Evolutionary conservation across 1,140 invertebrate species (phyloP), one percentile per base, ranked within the genome.

Genomic region (Oedothorax gibbosus): DNA sequence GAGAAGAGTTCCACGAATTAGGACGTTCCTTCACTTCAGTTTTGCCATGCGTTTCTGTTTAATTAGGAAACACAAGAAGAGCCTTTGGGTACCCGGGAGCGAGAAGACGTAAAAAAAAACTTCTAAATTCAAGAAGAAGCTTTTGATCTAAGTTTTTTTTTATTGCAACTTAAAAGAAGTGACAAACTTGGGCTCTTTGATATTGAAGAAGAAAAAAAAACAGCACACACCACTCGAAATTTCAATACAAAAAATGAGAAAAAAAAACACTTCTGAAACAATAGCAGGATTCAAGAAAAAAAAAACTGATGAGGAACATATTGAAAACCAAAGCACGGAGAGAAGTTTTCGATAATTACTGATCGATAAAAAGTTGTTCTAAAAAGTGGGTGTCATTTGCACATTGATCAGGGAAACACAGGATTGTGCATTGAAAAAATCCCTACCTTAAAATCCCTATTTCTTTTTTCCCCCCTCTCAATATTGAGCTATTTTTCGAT

Each of bases 401-500:
- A 82, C 68, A 82, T 82, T 82, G 80, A 82, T 82, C 69, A 82
- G 56, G 21, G 56, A 21, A 20, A 79, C 35, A 35, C 35, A 56
- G 62, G 20, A 75, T 57, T 66, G 77, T 68, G 20, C 7, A 57
- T 50, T 12, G 53, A 77, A 77, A 76, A 77, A 65, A 49, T 73
- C 35, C 18, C 56, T 18, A n/a, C 56, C 54, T 50, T 64, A 21
- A 18, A 49, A 57, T 72, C 12, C 68, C 60, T 35, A 65, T 73
- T 82, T 82, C 68, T 62, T 82, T 69, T 73, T 82, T 82, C 62
- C 56, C 18, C 69, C 20, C 20, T 64, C 18, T 68, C 62, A 51
- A 60, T 82, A 82, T 82, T 82, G 80, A 82, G 60, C 80, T 68
- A 82, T 82, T 82, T 82, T 82, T 82, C 80, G 80, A 82, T 82